A percentile compares a stretch with the other conserved stretches of the same genome.
phyloP scores from a whole-genome alignment of 2,797 vertebrate species.

The Threskiornis aethiopicus region DNA sequence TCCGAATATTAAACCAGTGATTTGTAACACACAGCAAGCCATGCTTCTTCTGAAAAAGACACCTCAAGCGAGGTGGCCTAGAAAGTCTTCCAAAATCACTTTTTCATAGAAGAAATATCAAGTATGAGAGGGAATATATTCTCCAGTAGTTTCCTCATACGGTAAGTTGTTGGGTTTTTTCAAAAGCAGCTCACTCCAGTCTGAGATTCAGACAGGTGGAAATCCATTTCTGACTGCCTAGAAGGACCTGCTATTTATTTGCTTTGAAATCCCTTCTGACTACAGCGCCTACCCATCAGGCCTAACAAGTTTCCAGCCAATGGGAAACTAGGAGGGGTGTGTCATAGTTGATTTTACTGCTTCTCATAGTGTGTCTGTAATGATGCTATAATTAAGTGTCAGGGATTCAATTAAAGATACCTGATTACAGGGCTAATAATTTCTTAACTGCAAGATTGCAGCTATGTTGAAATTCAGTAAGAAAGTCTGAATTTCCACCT shows the following conservation, averaged over 20 bases:
- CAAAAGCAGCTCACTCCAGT: neutral
- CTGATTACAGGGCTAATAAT: conserved; percentile 40
- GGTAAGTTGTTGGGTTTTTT: neutral
- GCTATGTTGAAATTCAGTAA: neutral
- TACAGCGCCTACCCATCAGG: neutral
- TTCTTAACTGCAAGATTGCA: neutral
- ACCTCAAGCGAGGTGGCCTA: neutral
- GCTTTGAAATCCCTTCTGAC: neutral
- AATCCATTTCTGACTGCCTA: neutral
- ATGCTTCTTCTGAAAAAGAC: conserved; percentile 40
- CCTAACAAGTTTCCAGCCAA: conserved; percentile 54
- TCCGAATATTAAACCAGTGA: conserved; percentile 80
- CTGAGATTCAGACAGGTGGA: neutral
- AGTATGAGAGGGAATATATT: neutral
- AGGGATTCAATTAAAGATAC: conserved; percentile 40
- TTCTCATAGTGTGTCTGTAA: conserved; percentile 18
- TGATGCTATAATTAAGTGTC: conserved; percentile 62
- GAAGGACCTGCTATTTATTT: conserved; percentile 41
- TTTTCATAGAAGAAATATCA: neutral
- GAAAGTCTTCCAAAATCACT: neutral
- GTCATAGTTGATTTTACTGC: conserved; percentile 28
- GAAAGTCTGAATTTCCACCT: neutral
- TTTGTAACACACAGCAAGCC: conserved; percentile 77
- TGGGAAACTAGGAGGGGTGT: conserved; percentile 35
- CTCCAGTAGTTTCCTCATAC: neutral